These are phyloP conservation scores for Pseudomugil gertrudae DNA, from an alignment of 2,797 vertebrate genomes.

Conservation along the genomic window DNA sequence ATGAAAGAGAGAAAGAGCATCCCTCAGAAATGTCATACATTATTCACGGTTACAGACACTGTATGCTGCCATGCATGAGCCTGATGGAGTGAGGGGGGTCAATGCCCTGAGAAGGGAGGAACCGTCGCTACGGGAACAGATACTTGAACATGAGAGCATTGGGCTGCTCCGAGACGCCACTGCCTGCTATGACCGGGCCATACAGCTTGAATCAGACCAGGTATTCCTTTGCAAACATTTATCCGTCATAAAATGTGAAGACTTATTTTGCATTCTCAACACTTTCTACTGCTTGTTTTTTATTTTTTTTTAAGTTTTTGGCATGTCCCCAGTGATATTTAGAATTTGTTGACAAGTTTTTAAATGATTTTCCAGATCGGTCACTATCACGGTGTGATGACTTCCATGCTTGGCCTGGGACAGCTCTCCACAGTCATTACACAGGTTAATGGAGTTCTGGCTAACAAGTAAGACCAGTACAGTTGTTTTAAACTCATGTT, in stretches of 20 bases:
- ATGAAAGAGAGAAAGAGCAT: background rate
- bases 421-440: constrained; percentile 97
- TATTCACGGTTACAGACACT: constrained; percentile 73
- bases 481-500: background rate
- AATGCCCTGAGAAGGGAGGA: constrained; percentile 94
- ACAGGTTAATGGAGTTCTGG: constrained; percentile 95
- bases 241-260: background rate
- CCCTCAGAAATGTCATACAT: background rate
- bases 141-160: constrained; percentile 97
- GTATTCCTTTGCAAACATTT: constrained; percentile 66
- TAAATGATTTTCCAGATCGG: constrained; percentile 78
- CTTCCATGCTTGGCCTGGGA: constrained; percentile 96
- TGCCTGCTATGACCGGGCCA: constrained; percentile 96
- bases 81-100: constrained; percentile 95
- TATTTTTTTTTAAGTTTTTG: background rate
- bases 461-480: constrained; percentile 86
- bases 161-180: constrained; percentile 95
- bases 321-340: too few relatives aligned
- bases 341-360: background rate
- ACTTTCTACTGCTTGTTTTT: background rate
- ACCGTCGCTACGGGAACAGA: constrained; percentile 95
- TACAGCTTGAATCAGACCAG: constrained; percentile 96
- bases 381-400: constrained; percentile 97
- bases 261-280: background rate
- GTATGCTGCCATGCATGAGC: constrained; percentile 97